A percentile compares a stretch with the other conserved stretches of the same genome.
Conservation (phyloP, 1,140 invertebrate genomes). For the Lysiphlebus fabarum region DNA sequence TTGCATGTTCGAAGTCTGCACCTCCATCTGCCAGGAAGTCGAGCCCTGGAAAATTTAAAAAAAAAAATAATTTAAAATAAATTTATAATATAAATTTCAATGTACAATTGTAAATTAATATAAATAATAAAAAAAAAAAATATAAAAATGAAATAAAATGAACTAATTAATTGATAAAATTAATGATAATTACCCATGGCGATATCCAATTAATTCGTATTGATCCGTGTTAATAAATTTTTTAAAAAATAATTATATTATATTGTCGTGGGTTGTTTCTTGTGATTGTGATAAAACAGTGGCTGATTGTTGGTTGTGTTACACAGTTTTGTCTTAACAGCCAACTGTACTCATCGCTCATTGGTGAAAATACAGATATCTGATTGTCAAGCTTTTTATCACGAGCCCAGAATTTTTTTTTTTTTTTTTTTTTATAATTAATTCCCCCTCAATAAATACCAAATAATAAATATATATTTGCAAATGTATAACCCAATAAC, state of each 20-base stretch:
- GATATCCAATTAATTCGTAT: constrained; percentile 27
- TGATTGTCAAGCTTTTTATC: constrained; percentile 26
- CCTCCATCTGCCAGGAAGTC: constrained; percentile 68
- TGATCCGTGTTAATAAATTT: constrained; percentile 28
- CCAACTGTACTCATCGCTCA: constrained; percentile 37
- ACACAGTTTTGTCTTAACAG: constrained; percentile 36
- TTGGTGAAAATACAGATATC: constrained; percentile 39
- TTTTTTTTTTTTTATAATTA: constrained; percentile 19
- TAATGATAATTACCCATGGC: constrained; percentile 33
- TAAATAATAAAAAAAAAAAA: neutral
- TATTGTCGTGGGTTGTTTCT: constrained; percentile 12
- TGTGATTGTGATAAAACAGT: constrained; percentile 30
- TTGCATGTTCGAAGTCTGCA: constrained; percentile 69
- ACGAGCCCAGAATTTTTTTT: neutral
- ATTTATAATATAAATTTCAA: constrained; percentile 15
- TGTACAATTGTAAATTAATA: neutral
- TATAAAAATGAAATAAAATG: neutral
- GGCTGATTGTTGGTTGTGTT: constrained; percentile 35
- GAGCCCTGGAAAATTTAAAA: constrained; percentile 55
- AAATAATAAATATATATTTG: too few species aligned
- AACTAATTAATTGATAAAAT: neutral
- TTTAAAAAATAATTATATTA: constrained; percentile 10
- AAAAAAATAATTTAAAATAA: neutral
- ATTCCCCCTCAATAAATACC: too few species aligned
- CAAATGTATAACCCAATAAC: neutral